Base-by-base conservation (phyloP, 2,113 vertebrate genomes). In the Rhabdomys dilectus region DNA sequence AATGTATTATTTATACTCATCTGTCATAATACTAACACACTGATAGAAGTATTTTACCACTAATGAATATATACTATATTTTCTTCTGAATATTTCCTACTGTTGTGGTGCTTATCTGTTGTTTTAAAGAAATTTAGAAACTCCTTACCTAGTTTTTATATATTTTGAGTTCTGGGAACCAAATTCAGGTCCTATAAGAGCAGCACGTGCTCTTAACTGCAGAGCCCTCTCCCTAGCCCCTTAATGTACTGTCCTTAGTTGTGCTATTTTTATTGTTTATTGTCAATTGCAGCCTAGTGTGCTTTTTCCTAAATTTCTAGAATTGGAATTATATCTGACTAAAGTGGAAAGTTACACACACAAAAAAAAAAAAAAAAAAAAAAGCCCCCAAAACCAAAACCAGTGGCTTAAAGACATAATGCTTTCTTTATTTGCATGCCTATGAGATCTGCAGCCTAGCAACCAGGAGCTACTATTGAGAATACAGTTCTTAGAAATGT, bases 61-160 rank as follows among this genome's bases (percentile, higher is more conserved):
- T 84, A 89, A 45, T 96, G 15, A 80, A 64, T 89, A 56, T 70
- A 45, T 64, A 64, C 22, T 92, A 36, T 89, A 72, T 64, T 51
- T 29, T 72, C 34, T 56, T 86, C 62, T 66, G 5, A 31, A 60
- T 93, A 6, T 76, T 31, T 93, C 58, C 29, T 80, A 80, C 6
- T 64, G 22, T 24, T 80, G 15, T 60, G 56, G 45, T 77, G 7
- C 62, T 93, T 73, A 64, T 94, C 34, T 91, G 6, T 39, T 56
- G 15, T 82, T 84, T 39, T 51, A 29, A 93, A 87, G 7, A 87
- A 36, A 82, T 93, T 91, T 93, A n/a, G 21, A 73, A 85, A 73
- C n/a, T 72, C 81, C 85, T 81, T 86, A 34, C 58, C 72, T 85
- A 48, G 72, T 66, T 34, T 81, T 58, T 75, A 13, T 88, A 16